phyloP scores from a whole-genome alignment of 2,113 vertebrate species.

The Mus pahari region DNA sequence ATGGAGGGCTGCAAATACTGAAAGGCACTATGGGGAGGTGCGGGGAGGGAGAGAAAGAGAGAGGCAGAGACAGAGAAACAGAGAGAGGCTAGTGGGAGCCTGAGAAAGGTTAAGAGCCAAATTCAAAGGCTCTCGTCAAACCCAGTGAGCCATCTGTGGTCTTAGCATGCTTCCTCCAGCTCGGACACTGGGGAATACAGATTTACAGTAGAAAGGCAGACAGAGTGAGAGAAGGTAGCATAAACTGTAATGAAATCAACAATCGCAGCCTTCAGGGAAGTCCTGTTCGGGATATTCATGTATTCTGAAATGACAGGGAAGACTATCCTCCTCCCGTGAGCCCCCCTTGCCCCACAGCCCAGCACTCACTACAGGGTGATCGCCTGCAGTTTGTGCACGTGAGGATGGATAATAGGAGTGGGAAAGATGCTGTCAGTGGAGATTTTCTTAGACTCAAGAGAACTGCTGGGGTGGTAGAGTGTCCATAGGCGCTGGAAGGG shows the following conservation, averaged over 20 bases:
- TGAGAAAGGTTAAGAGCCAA: background rate
- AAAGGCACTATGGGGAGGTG: background rate
- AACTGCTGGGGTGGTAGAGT: background rate
- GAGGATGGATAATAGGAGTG: background rate
- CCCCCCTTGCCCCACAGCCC: too few species aligned
- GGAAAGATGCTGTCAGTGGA: background rate
- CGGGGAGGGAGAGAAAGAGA: background rate
- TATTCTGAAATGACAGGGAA: background rate
- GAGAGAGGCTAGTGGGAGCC: background rate
- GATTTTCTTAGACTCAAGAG: background rate
- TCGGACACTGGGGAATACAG: slow-evolving; percentile 22
- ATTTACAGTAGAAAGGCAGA: slow-evolving; percentile 15
- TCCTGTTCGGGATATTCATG: slow-evolving; percentile 13
- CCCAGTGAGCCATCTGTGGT: background rate
- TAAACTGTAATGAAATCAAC: slow-evolving; percentile 47
- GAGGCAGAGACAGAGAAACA: too few species aligned
- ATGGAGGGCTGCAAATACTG: background rate
- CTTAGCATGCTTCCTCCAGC: background rate
- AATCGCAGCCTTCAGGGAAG: slow-evolving; percentile 34
- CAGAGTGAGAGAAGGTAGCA: slow-evolving; percentile 29
- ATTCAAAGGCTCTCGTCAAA: background rate
- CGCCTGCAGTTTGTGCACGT: background rate
- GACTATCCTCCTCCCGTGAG: background rate
- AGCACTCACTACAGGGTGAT: background rate
- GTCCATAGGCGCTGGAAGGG: background rate